Evolutionary conservation across 2,888 invertebrate genomes (phyloP), one percentile per base, ranked within the genome.

Genomic region (Tiphia femorata): DNA sequence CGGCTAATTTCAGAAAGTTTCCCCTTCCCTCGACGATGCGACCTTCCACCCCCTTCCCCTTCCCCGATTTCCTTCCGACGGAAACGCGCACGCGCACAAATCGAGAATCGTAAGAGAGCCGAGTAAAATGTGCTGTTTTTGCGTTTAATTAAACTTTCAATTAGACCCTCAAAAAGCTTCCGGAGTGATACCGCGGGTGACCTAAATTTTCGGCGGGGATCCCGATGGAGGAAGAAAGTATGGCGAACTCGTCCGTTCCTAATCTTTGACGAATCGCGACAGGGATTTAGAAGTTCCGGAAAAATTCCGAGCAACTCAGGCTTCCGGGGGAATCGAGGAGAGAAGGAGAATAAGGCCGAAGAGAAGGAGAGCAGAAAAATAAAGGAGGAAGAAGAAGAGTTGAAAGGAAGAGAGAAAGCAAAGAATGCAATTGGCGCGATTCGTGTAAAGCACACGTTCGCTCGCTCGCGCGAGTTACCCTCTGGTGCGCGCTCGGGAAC

Each of bases 81-180:
- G 6, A 27, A 6, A 7, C n/a, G 6, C 3, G 8, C n/a, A 8
- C 17, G 12, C 33, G 35, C n/a, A n/a, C n/a, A 49, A 19, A 25
- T 58, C 38, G 48, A 19, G 35, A 54, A 58, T 50, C 56, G 53
- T 64, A 49, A 58, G 58, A 58, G 20, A 40, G 33, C 33, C 19
- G 21, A 19, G 38, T 44, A 25, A 48, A 33, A 53, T 48, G 40
- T 30, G 42, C 38, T 14, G 37, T 41, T 19, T 33, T 38, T 33
- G 41, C 51, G 54, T 68, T 65, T 62, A 68, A 68, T 67, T 67
- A 68, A 60, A 65, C 48, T 55, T 59, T 49, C 50, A 60, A 65
- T 65, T 65, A 56, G 46, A 51, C 21, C 29, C 19, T n/a, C n/a
- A n/a, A n/a, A 46, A 40, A 25, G 43, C 44, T 41, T 17, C 25